Conservation (phyloP, 1,140 invertebrate species). For the Rhopalosiphum maidis region DNA sequence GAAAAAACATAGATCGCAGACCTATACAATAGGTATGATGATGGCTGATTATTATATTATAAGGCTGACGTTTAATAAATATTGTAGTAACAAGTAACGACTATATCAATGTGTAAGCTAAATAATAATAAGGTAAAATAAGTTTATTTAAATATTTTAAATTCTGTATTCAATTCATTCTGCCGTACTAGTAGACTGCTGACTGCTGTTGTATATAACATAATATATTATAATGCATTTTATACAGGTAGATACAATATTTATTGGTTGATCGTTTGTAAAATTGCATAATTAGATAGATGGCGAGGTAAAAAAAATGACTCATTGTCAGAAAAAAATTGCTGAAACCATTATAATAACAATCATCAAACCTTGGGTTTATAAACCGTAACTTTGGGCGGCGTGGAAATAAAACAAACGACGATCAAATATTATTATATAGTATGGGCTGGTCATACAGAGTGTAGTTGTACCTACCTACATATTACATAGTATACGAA, state of each 20-base stretch:
- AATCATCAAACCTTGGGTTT: constrained; percentile 10
- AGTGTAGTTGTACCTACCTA: background rate
- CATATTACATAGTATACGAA: background rate
- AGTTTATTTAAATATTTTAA: too few species aligned
- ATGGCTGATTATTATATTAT: too few species aligned
- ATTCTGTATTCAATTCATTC: background rate
- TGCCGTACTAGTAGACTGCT: background rate
- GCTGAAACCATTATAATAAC: background rate
- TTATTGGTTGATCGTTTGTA: background rate
- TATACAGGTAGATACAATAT: background rate
- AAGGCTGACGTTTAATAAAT: background rate
- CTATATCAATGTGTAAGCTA: background rate
- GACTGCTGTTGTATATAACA: background rate
- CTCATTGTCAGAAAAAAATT: background rate
- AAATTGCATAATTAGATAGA: constrained; percentile 13
- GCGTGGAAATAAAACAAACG: background rate
- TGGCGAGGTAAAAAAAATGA: background rate
- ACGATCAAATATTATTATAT: background rate
- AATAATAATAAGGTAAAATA: background rate
- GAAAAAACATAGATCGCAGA: background rate
- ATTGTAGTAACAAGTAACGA: background rate
- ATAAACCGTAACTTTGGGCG: background rate
- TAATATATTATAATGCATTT: background rate
- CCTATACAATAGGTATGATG: background rate
- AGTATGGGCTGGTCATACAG: background rate